Percentiles rank a stretch among this genome's conserved stretches.
Conservation (phyloP, 2,797 vertebrate genomes). For the Amblyraja radiata region DNA sequence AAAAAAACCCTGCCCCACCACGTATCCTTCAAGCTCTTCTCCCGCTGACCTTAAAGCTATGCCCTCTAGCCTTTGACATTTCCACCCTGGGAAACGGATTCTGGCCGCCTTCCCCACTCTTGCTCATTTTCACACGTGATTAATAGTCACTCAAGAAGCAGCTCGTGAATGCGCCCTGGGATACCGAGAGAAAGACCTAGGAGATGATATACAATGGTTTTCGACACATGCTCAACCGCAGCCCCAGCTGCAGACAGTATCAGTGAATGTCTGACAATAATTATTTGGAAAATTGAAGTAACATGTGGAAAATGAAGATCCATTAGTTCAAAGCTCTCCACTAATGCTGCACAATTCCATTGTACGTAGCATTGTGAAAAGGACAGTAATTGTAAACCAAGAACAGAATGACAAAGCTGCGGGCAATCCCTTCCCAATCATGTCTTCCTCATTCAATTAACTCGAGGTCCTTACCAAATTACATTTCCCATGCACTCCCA, state of each 20-base stretch:
- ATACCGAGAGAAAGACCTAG: background rate
- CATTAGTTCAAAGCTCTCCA: background rate
- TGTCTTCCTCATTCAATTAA: background rate
- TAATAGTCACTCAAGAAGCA: background rate
- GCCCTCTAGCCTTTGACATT: too few species aligned
- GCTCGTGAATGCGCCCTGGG: background rate
- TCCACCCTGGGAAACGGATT: too few species aligned
- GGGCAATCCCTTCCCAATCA: background rate
- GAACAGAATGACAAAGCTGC: background rate
- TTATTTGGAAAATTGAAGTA: too few species aligned
- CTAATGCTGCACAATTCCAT: background rate
- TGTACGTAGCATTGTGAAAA: background rate
- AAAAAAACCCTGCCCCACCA: too few species aligned
- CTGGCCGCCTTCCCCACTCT: background rate
- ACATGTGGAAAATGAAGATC: background rate
- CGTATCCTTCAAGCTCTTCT: too few species aligned
- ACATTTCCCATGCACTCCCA: background rate
- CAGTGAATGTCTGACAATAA: background rate
- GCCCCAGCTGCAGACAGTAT: background rate
- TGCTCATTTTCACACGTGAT: background rate
- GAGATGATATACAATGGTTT: background rate
- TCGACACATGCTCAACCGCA: background rate
- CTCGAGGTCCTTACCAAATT: background rate
- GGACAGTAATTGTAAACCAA: background rate
- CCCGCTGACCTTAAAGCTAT: too few species aligned